Percentiles rank a stretch among this genome's conserved stretches.
Conservation (phyloP, 2,797 vertebrate species). For the Hippocampus kuda region DNA sequence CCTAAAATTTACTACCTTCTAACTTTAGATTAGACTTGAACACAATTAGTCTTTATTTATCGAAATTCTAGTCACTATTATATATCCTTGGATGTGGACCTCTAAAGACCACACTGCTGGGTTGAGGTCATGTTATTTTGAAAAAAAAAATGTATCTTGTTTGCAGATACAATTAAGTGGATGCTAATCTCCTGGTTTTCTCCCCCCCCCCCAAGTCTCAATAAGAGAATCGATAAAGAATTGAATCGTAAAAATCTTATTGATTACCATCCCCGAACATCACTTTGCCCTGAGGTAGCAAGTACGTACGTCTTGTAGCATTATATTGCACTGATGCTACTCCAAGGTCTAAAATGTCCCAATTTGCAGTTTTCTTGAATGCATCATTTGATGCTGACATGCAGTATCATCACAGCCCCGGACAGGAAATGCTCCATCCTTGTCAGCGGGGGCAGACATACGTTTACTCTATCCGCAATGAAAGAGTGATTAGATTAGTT, state of each 20-base stretch:
- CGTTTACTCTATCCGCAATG: constrained; percentile 75
- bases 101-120: too few relatives aligned
- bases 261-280: not conserved
- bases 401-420: constrained; percentile 31
- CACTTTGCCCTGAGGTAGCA: not conserved
- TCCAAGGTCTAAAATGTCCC: not conserved
- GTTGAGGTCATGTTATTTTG: too few relatives aligned
- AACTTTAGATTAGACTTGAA: not conserved
- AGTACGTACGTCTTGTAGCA: not conserved
- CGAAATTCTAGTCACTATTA: not conserved
- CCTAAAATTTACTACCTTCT: constrained; percentile 41
- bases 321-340: not conserved
- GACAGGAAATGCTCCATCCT: constrained; percentile 80
- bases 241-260: too few relatives aligned
- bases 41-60: not conserved
- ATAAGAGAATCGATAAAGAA: too few relatives aligned
- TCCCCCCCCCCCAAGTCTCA: not conserved
- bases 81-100: not conserved
- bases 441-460: constrained; percentile 68
- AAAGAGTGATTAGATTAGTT: constrained; percentile 72
- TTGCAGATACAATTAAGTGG: too few relatives aligned
- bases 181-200: not conserved
- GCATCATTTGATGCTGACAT: constrained; percentile 29
- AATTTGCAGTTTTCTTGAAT: not conserved
- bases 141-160: too few relatives aligned